phyloP scores from a whole-genome alignment of 2,797 vertebrate species.

The Bradypus variegatus region DNA sequence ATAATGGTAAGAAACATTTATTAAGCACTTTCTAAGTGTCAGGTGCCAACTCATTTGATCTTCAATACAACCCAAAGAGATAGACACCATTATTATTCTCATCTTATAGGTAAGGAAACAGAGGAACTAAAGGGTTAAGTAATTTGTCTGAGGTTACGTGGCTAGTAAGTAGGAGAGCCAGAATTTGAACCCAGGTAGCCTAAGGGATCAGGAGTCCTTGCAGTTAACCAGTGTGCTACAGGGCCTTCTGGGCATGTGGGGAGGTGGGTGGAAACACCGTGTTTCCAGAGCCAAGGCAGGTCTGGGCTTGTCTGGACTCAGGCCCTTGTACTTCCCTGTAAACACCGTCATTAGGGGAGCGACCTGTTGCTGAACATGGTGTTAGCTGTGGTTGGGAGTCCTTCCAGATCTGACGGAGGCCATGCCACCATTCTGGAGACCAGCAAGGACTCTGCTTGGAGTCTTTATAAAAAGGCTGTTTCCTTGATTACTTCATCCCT shows the following conservation, averaged over 20 bases:
- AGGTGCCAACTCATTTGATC: neutral
- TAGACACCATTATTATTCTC: neutral
- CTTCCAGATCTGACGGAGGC: neutral
- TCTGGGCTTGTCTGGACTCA: neutral
- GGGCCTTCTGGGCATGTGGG: neutral
- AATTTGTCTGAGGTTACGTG: neutral
- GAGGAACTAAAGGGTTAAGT: neutral
- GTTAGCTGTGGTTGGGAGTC: neutral
- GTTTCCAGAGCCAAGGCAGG: neutral
- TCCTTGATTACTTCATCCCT: neutral
- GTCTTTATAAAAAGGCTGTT: neutral
- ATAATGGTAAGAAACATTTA: neutral
- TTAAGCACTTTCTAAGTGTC: neutral
- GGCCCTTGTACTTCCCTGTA: neutral
- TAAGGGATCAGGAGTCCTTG: neutral
- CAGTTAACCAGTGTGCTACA: neutral
- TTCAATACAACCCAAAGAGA: neutral
- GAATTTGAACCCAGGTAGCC: neutral
- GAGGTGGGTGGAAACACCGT: fast-evolving
- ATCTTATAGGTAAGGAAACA: neutral
- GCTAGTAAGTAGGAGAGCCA: neutral
- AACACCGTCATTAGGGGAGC: neutral
- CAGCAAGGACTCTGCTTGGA: neutral
- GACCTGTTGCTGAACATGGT: too few species aligned
- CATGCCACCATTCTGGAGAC: neutral